A percentile compares a stretch with the other conserved stretches of the same genome.
Conservation (phyloP, 2,888 invertebrate genomes). For the Apamea monoglypha region DNA sequence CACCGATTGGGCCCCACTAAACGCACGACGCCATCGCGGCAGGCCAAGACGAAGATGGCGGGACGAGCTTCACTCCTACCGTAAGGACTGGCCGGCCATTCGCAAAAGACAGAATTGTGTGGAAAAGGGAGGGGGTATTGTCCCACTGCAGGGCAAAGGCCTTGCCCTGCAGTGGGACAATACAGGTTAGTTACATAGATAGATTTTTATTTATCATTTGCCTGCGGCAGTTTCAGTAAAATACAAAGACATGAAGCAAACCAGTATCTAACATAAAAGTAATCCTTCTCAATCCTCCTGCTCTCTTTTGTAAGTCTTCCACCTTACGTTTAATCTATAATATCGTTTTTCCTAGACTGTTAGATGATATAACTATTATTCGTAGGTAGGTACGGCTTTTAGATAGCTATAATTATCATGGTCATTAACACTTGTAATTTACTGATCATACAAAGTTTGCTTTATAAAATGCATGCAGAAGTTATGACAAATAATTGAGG, state of each 20-base stretch:
- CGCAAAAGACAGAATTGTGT: no score
- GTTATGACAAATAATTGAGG: slow-evolving; percentile 18
- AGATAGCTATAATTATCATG: neutral
- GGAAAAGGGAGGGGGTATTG: no score
- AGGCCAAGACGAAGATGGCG: no score
- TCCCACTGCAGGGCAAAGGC: no score
- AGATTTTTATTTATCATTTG: neutral
- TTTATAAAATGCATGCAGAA: slow-evolving; percentile 7
- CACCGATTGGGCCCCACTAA: no score
- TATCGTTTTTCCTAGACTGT: neutral
- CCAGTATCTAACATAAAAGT: neutral
- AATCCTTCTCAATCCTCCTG: neutral
- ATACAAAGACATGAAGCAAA: neutral
- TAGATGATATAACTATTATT: neutral
- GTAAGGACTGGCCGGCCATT: no score
- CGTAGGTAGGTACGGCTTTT: neutral
- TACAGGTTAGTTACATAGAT: no score
- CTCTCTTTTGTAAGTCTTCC: neutral
- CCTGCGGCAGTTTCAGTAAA: neutral
- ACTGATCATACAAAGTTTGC: slow-evolving; percentile 3
- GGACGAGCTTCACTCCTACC: no score
- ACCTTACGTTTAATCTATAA: no score
- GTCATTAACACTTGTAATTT: slow-evolving; percentile 16
- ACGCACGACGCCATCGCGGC: no score
- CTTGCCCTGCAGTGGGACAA: no score